A percentile compares a stretch with the other conserved stretches of the same genome.
These are phyloP conservation scores for Notolepis coatsorum DNA, from an alignment of 2,797 vertebrate genomes.

Conservation along the genomic window DNA sequence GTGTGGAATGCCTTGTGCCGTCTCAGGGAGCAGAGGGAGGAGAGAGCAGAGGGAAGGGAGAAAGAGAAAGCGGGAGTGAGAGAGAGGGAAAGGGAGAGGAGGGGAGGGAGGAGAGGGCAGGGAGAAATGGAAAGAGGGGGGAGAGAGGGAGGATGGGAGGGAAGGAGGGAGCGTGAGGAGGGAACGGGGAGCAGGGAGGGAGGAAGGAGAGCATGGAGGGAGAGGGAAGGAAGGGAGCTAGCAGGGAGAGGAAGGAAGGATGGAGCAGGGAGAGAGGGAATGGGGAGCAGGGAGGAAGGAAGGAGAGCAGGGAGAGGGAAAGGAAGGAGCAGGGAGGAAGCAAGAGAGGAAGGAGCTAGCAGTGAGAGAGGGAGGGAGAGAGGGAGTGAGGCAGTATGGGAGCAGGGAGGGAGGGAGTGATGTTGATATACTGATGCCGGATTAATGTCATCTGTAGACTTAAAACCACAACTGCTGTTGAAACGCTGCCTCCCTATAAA, in stretches of 20 bases:
- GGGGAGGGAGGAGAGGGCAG: not conserved
- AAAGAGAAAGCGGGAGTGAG: too few species aligned
- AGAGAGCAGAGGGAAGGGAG: not conserved
- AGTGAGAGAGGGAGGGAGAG: not conserved
- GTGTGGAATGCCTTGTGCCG: conserved; percentile 47
- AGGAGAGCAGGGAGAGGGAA: too few species aligned
- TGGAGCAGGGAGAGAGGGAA: not conserved
- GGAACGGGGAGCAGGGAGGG: not conserved
- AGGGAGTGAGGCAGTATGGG: not conserved
- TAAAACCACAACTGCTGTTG: conserved; percentile 15
- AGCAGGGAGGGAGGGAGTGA: not conserved
- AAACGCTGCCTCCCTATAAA: not conserved
- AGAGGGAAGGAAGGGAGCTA: not conserved
- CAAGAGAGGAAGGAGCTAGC: not conserved
- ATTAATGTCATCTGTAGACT: conserved; percentile 44
- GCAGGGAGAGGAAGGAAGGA: not conserved
- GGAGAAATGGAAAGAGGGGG: not conserved
- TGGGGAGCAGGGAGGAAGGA: not conserved
- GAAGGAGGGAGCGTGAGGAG: not conserved
- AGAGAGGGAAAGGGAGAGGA: not conserved
- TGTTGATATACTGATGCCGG: conserved; percentile 35
- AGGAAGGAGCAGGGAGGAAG: not conserved
- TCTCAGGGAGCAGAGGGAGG: conserved; percentile 6
- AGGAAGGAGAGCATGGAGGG: not conserved
- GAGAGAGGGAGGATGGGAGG: not conserved